Base-by-base conservation (phyloP, 2,888 invertebrate species). In the Pteria penguin region DNA sequence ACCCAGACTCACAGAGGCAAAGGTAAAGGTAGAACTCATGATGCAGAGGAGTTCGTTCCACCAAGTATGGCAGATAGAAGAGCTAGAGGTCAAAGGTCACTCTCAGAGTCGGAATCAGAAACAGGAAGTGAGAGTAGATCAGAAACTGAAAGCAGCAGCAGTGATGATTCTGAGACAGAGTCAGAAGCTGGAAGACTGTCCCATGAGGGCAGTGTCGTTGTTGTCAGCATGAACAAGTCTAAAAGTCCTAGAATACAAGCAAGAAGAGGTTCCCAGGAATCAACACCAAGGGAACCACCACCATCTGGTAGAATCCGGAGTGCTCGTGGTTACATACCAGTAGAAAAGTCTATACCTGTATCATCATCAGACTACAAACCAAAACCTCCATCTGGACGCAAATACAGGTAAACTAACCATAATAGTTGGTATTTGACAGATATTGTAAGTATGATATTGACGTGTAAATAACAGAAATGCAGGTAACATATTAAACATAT, bases 91-190 rank as follows among this genome's bases (percentile, higher is more conserved):
- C 31, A 69, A 29, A 62, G 70, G 2, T 61, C 71, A 67, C 70
- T 69, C 22, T 72, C 68, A 14, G 62, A 62, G 54, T 73, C 65
- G 33, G 80, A 76, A 27, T 72, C 75, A n/a, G 82, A 82, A 67
- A 65, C 78, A 8, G 81, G 75, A 29, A 78, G 75, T 18, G 79
- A 78, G 33, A 76, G 66, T 60, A 74, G 70, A 26, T 71, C 75
- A 57, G 84, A 84, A 11, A 78, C 82, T 4, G 86, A 84, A 54
- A 73, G 82, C 2, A 84, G 82, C 31, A 78, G 78, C n/a, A 81
- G 81, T 31, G 71, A 75, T 14, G 85, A 84, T 18, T 69, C 72
- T 5, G 84, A 82, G 31, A 70, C 79, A n/a, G 84, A 80, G 31
- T 79, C 77, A n/a, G 78, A 79, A 45, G 76, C 80, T 5, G 69